These are phyloP conservation scores for Phania funesta DNA, from an alignment of 2,888 invertebrate genomes.

Conservation along the genomic window DNA sequence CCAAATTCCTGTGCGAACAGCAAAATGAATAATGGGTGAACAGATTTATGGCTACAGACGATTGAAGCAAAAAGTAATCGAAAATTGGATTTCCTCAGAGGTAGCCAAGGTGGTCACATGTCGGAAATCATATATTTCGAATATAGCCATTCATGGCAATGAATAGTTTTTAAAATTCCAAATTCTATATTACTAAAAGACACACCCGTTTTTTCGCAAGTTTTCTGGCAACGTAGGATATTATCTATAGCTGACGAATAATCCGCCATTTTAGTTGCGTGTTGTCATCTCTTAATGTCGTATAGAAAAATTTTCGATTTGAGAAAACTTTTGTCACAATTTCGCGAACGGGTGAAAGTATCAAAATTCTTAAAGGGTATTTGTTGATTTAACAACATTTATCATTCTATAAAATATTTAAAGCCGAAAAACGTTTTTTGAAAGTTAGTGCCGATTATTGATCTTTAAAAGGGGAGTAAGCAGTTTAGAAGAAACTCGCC, in stretches of 20 bases:
- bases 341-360: conserved; percentile 70
- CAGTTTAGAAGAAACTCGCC: conserved; percentile 73
- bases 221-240: conserved; percentile 18
- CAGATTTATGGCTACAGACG: too few species aligned
- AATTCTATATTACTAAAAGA: too few species aligned
- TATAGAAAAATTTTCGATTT: conserved; percentile 69
- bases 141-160: too few species aligned
- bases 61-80: too few species aligned
- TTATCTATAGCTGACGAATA: conserved; percentile 57
- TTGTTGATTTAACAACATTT: conserved; percentile 66
- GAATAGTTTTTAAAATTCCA: too few species aligned
- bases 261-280: conserved; percentile 78
- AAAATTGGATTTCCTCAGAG: too few species aligned
- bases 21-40: too few species aligned
- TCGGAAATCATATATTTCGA: too few species aligned
- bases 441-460: conserved; percentile 15
- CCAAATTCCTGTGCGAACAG: too few species aligned
- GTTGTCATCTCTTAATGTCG: conserved; percentile 74
- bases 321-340: conserved; percentile 70
- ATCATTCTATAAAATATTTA: conserved; percentile 22
- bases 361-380: conserved; percentile 71
- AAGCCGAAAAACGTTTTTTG: conserved; percentile 39
- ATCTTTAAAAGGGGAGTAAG: conserved; percentile 65
- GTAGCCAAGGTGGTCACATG: too few species aligned
- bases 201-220: too few species aligned